phyloP scores from a whole-genome alignment of 2,888 invertebrate genomes.

The Pheosia gnoma region DNA sequence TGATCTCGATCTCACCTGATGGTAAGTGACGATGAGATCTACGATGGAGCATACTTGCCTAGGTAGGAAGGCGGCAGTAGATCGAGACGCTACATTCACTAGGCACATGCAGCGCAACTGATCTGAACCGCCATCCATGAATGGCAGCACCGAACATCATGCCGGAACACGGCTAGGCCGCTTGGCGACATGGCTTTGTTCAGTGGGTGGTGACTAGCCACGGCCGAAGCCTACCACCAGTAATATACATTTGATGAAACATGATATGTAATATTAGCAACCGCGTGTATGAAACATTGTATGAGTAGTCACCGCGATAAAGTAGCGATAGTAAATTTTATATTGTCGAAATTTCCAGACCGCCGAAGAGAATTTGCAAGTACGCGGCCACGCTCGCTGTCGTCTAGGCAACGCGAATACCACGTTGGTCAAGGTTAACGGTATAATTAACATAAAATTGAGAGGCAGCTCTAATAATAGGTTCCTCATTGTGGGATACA shows the following conservation, averaged over 20 bases:
- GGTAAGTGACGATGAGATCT: no score
- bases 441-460: slow-evolving; percentile 14
- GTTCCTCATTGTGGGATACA: slow-evolving; percentile 9
- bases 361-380: neutral
- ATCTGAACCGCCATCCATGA: no score
- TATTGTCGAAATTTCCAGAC: slow-evolving; percentile 5
- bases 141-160: no score
- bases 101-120: no score
- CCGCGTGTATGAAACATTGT: neutral
- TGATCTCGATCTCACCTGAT: no score
- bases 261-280: neutral
- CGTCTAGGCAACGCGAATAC: slow-evolving; percentile 42
- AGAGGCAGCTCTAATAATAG: slow-evolving; percentile 14
- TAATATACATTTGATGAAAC: neutral
- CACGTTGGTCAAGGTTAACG: slow-evolving; percentile 25
- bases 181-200: no score
- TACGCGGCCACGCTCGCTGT: slow-evolving; percentile 22
- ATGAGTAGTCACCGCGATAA: neutral
- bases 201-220: no score
- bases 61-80: no score
- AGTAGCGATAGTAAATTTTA: slow-evolving; percentile 10
- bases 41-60: no score
- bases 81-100: no score
- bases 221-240: no score
- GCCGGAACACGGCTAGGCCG: no score